These are phyloP conservation scores for Mizuhopecten yessoensis DNA, from an alignment of 1,140 invertebrate genomes.

Conservation along the genomic window DNA sequence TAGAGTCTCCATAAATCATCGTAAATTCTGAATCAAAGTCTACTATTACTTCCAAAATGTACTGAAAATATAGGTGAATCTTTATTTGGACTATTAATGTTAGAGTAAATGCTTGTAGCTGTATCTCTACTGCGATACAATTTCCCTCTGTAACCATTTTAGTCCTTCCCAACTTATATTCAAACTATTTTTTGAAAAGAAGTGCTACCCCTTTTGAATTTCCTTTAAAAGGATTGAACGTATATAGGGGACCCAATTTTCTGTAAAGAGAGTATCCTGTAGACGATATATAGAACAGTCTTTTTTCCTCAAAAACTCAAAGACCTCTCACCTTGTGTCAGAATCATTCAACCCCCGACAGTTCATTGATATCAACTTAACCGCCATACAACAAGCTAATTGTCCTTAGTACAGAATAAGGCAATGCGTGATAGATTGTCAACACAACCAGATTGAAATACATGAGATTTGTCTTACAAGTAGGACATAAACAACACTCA, in stretches of 20 bases:
- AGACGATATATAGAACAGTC: not conserved
- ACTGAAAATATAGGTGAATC: not conserved
- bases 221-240: not conserved
- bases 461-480: no score
- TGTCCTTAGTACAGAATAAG: no score
- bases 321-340: not conserved
- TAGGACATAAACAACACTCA: no score
- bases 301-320: not conserved
- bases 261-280: not conserved
- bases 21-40: not conserved
- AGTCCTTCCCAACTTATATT: not conserved
- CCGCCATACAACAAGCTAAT: not conserved
- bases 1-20: not conserved
- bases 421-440: no score
- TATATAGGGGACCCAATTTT: not conserved
- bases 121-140: not conserved
- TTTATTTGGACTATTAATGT: not conserved
- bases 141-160: not conserved
- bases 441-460: no score
- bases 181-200: not conserved
- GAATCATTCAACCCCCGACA: not conserved
- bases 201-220: not conserved
- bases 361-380: not conserved
- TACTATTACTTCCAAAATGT: not conserved
- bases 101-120: not conserved